A percentile compares a stretch with the other conserved stretches of the same genome.
Conservation (phyloP, 2,113 vertebrate species). For the Oncorhynchus masou region DNA sequence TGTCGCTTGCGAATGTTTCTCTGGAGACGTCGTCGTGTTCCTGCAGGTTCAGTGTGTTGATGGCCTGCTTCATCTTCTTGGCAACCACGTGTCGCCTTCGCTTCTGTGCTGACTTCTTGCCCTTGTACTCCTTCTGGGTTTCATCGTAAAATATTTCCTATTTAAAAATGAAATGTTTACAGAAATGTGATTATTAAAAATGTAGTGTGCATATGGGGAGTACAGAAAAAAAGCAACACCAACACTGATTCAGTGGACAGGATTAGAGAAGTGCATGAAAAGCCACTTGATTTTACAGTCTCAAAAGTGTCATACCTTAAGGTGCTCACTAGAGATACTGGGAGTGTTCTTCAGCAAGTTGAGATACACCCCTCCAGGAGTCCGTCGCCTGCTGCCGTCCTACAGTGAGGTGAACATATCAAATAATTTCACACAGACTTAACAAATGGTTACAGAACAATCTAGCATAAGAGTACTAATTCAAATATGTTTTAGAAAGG, state of each 20-base stretch:
- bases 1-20: constrained; percentile 97
- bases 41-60: constrained; percentile 89
- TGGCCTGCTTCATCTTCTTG: constrained; percentile 96
- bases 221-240: too few species aligned
- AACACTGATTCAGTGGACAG: too few species aligned
- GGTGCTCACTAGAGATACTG: constrained; percentile 83
- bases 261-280: too few species aligned
- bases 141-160: constrained; percentile 89
- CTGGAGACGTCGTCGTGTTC: constrained; percentile 92
- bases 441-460: not conserved
- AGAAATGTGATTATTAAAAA: not conserved
- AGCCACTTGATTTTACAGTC: too few species aligned
- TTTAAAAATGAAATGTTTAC: constrained; percentile 12
- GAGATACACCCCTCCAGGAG: constrained; percentile 93
- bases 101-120: constrained; percentile 92
- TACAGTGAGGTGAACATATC: constrained; percentile 45
- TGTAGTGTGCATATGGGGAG: too few species aligned
- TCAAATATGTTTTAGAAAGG: too few species aligned
- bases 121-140: constrained; percentile 83
- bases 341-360: constrained; percentile 93
- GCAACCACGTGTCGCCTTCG: constrained; percentile 84
- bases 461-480: too few species aligned
- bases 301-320: constrained; percentile 74
- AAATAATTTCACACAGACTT: not conserved
- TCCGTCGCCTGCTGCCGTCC: constrained; percentile 92